phyloP scores from a whole-genome alignment of 2,113 vertebrate species.

The Origma solitaria region DNA sequence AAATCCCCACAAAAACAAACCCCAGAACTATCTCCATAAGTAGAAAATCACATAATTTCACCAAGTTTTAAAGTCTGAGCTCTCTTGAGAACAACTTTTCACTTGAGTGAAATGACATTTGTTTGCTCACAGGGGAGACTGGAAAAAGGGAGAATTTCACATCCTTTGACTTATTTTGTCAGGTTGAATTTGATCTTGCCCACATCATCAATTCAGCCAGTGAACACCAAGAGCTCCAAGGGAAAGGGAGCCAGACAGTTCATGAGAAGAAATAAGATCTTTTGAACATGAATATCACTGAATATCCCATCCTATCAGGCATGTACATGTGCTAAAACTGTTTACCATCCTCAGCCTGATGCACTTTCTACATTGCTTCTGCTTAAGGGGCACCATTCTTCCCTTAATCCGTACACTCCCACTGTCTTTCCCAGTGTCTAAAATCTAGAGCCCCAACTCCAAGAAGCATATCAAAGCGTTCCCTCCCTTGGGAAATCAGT shows the following conservation, averaged over 20 bases:
- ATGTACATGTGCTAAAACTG: not conserved
- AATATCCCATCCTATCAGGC: not conserved
- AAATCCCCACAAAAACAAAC: not conserved
- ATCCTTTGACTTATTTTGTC: constrained; percentile 20
- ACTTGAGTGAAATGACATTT: not conserved
- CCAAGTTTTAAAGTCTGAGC: not conserved
- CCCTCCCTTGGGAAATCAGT: not conserved
- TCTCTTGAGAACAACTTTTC: not conserved
- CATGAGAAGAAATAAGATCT: not conserved
- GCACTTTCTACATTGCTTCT: not conserved
- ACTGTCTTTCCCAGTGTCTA: not conserved
- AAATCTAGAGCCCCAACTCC: not conserved
- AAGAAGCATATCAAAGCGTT: too few species aligned
- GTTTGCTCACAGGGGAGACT: not conserved
- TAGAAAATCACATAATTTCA: not conserved
- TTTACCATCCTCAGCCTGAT: not conserved
- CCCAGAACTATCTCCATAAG: not conserved
- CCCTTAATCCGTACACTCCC: not conserved
- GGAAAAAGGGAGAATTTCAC: not conserved
- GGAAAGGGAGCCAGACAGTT: not conserved
- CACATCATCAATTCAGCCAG: constrained; percentile 9
- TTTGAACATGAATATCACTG: not conserved
- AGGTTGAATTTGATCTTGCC: constrained; percentile 12
- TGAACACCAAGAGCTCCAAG: not conserved
- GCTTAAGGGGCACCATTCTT: not conserved